phyloP scores from a whole-genome alignment of 1,140 invertebrate genomes.

The Pseudomyrmex gracilis region DNA sequence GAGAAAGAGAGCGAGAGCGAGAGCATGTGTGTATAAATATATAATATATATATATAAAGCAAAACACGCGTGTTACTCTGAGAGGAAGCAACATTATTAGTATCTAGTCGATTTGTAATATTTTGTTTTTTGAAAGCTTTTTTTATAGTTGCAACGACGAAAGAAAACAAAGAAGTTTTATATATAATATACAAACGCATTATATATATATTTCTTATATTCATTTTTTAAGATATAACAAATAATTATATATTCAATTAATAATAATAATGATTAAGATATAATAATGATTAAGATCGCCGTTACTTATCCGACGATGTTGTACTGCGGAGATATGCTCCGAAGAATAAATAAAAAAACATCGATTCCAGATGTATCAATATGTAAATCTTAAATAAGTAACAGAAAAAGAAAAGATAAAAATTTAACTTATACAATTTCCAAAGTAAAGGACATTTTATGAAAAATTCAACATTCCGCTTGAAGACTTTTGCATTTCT shows the following conservation, averaged over 20 bases:
- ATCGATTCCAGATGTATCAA: conserved; percentile 18
- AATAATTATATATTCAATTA: conserved; percentile 52
- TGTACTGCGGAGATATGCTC: conserved; percentile 11
- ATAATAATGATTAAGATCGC: conserved; percentile 17
- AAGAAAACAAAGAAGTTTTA: conserved; percentile 55
- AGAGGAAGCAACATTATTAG: conserved; percentile 73
- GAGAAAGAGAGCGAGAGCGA: too few species aligned
- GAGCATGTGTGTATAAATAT: conserved; percentile 45
- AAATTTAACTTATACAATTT: neutral
- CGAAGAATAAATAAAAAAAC: neutral
- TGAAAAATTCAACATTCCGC: conserved; percentile 9
- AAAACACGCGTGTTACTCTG: conserved; percentile 66
- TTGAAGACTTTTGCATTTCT: neutral
- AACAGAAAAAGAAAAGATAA: neutral
- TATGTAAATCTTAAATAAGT: neutral
- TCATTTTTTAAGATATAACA: conserved; percentile 61
- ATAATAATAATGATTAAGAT: conserved; percentile 55
- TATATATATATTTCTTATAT: conserved; percentile 73
- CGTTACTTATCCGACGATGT: conserved; percentile 12
- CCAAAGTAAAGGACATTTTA: neutral
- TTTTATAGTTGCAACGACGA: conserved; percentile 24
- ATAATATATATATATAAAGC: conserved; percentile 54
- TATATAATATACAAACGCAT: conserved; percentile 62
- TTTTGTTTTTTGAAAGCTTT: conserved; percentile 53
- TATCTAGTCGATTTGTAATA: conserved; percentile 78